Percentiles rank a stretch among this genome's conserved stretches.
Conservation (phyloP, 2,888 invertebrate genomes). For the Chironomus riparius region DNA sequence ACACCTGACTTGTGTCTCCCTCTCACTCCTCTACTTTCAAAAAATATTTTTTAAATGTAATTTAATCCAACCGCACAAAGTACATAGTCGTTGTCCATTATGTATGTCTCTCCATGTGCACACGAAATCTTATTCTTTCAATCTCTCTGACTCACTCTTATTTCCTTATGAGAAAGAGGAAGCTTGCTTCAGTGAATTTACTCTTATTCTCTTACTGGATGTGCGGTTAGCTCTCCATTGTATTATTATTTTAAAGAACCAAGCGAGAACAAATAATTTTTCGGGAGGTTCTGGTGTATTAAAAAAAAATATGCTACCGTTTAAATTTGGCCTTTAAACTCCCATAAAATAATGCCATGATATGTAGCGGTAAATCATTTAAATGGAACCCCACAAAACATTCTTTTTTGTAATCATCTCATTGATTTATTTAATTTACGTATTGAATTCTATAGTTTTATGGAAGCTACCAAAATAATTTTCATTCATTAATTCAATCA, state of each 20-base stretch:
- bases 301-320: neutral
- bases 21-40: too few relatives aligned
- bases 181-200: neutral
- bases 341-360: neutral
- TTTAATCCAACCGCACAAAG: neutral
- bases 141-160: neutral
- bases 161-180: conserved; percentile 9
- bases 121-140: neutral
- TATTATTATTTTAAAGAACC: neutral
- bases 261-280: neutral
- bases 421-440: neutral
- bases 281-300: too few relatives aligned
- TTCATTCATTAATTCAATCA: neutral
- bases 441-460: neutral
- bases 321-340: neutral
- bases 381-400: neutral
- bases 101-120: too few relatives aligned
- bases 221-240: neutral
- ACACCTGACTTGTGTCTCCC: too few relatives aligned
- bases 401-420: neutral
- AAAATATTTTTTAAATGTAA: neutral
- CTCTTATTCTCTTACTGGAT: neutral
- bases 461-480: neutral
- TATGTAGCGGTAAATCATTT: neutral
- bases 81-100: neutral